Evolutionary conservation across 2,888 invertebrate species (phyloP).

Genomic region (Lutraria lutraria): DNA sequence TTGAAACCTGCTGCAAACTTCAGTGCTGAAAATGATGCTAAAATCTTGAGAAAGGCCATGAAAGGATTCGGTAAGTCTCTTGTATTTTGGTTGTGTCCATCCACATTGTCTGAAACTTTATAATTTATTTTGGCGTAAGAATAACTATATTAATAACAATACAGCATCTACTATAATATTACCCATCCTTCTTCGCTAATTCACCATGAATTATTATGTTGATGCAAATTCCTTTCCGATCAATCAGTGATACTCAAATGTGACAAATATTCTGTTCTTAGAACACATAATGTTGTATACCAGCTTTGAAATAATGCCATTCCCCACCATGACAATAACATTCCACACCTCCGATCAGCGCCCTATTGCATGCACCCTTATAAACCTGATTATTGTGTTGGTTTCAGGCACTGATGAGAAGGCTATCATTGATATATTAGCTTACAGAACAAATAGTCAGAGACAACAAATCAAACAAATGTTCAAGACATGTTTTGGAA

Average conservation of each 20-base stretch:
- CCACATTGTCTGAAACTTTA: not conserved
- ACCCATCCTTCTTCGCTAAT: too few species aligned
- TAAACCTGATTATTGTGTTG: not conserved
- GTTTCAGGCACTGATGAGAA: conserved; percentile 86
- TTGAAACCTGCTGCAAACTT: conserved; percentile 82
- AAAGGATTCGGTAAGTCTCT: conserved; percentile 78
- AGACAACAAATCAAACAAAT: conserved; percentile 84
- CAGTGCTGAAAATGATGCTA: conserved; percentile 84
- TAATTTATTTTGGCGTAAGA: not conserved
- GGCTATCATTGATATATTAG: conserved; percentile 85
- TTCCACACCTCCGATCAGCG: too few species aligned
- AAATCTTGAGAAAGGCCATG: conserved; percentile 86
- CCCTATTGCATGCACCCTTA: too few species aligned
- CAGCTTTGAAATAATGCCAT: too few species aligned
- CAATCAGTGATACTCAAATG: too few species aligned
- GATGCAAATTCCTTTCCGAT: too few species aligned
- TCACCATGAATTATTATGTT: too few species aligned
- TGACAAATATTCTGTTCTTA: too few species aligned
- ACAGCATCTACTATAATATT: too few species aligned
- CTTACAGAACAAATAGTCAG: conserved; percentile 82
- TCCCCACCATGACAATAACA: too few species aligned
- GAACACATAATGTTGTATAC: too few species aligned
- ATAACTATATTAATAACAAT: too few species aligned
- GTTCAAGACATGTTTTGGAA: conserved; percentile 85
- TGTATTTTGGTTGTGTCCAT: not conserved